Percentiles rank a stretch among this genome's conserved stretches.
Evolutionary conservation across 2,888 invertebrate species (phyloP).

Genomic region (Spicauda simplicius): DNA sequence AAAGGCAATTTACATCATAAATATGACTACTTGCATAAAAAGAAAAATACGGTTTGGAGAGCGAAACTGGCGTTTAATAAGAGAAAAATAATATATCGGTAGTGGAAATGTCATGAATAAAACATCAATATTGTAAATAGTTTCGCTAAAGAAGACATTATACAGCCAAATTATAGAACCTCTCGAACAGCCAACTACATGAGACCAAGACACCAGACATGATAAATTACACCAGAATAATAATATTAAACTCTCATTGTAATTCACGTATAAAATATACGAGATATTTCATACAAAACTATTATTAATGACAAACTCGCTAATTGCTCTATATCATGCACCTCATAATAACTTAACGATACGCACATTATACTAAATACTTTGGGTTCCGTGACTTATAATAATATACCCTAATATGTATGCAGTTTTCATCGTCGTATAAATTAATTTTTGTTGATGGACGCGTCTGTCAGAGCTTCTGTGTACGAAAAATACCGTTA

Average conservation of each 20-base stretch:
- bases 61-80: no score
- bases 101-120: neutral
- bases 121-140: neutral
- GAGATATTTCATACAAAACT: slow-evolving; percentile 13
- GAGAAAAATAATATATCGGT: neutral
- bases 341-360: slow-evolving; percentile 22
- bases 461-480: slow-evolving; percentile 4
- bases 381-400: slow-evolving; percentile 18
- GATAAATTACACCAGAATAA: neutral
- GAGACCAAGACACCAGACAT: neutral
- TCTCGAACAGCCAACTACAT: neutral
- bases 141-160: slow-evolving; percentile 5
- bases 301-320: slow-evolving; percentile 17
- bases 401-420: slow-evolving; percentile 21
- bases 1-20: no score
- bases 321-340: slow-evolving; percentile 27
- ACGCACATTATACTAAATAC: slow-evolving; percentile 26
- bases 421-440: slow-evolving; percentile 21
- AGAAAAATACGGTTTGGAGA: no score
- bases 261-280: slow-evolving; percentile 6
- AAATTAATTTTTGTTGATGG: slow-evolving; percentile 10
- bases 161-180: neutral
- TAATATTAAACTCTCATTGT: neutral
- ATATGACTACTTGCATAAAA: no score
- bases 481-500: no score